Percentiles rank a stretch among this genome's conserved stretches.
phyloP scores from a whole-genome alignment of 2,888 invertebrate genomes.

The Leptopilina drosophilae region DNA sequence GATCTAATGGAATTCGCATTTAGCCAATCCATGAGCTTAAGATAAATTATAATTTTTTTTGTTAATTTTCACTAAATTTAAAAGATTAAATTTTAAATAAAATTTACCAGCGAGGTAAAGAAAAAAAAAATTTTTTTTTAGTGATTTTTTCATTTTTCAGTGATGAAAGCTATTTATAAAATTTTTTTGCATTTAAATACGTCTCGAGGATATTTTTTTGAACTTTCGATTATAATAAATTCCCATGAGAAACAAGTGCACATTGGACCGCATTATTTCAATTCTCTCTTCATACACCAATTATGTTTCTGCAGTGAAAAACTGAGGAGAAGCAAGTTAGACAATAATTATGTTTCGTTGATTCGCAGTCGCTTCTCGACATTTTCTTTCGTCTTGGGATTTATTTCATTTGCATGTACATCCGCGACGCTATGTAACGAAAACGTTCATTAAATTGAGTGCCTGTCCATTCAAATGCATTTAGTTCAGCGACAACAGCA shows the following conservation, averaged over 20 bases:
- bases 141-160: too few species aligned
- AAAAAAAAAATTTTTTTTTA: too few species aligned
- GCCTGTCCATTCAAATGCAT: conserved; percentile 19
- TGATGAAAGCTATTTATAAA: background rate
- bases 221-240: background rate
- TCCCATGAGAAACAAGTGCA: background rate
- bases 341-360: conserved; percentile 27
- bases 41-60: too few species aligned
- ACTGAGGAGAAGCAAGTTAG: conserved; percentile 6
- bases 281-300: background rate
- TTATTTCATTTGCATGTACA: conserved; percentile 27
- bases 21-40: too few species aligned
- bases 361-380: background rate
- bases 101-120: background rate
- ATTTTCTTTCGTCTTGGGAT: conserved; percentile 9
- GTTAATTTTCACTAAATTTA: too few species aligned
- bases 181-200: background rate
- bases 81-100: too few species aligned
- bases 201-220: background rate
- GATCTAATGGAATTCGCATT: too few species aligned
- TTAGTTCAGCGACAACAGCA: conserved; percentile 5
- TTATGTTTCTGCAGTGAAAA: background rate
- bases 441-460: conserved; percentile 29
- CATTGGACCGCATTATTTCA: conserved; percentile 17
- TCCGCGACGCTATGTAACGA: background rate